Evolutionary conservation across 2,113 vertebrate genomes (phyloP), one percentile per base, ranked within the genome.

Genomic region (Hyaena hyaena): DNA sequence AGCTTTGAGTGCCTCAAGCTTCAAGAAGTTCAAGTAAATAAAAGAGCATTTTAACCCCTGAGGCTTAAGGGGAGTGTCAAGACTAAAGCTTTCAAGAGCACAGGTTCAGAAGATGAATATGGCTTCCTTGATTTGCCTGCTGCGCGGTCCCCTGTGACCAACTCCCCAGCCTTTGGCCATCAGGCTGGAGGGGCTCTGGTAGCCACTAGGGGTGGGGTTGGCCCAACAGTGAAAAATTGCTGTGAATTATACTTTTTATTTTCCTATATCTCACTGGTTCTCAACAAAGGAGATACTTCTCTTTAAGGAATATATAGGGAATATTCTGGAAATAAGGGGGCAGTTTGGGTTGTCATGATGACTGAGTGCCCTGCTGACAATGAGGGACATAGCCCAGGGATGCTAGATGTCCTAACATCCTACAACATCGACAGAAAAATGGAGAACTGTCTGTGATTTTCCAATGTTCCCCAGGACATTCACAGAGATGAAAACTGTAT

Each of bases 241-340:
- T 2, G 14, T 55, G 74, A 19, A 48, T 39, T 28, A 48, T 23
- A 90, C 66, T 28, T 63, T 87, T 88, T 61, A 53, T 73, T 93
- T 92, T 66, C 68, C 90, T 69, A 11, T 81, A 71, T 65, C 33
- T 91, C 53, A n/a, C 15, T 61, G 24, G 10, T 83, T 89, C 55
- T 92, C 63, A 86, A 35, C 28, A 61, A 92, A 68, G 17, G 0
- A 50, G 7, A 5, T n/a, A n/a, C n/a, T 87, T 16, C 23, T 10
- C 10, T 16, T 92, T 55, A 66, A n/a, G 63, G 5, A 83, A 21
- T 86, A 77, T 66, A 88, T 79, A 74, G 50, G 73, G 6, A 88
- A 24, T 88, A 85, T 87, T 95, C 79, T 90, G 31, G 66, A 95
- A 96, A 65, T 35, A 76, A 82, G n/a, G 28, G 61, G 11, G 15